A percentile compares a stretch with the other conserved stretches of the same genome.
These are phyloP conservation scores for Enhydra lutris DNA, from an alignment of 2,113 vertebrate genomes.

Conservation along the genomic window DNA sequence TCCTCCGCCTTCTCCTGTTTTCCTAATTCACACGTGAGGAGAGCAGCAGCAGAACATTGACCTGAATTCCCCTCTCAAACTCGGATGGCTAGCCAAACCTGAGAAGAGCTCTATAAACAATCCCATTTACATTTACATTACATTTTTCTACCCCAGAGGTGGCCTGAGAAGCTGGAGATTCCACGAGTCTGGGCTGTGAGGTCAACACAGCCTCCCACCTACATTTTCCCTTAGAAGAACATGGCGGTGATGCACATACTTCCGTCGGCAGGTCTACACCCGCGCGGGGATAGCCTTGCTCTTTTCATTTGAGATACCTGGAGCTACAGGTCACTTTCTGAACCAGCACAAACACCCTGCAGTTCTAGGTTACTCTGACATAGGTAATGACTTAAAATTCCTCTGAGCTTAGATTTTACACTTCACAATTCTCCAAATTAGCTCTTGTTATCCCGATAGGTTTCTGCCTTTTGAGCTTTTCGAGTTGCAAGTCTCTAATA, in stretches of 20 bases:
- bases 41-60: neutral
- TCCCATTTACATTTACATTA: no score
- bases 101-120: neutral
- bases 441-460: constrained; percentile 2
- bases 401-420: constrained; percentile 38
- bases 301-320: neutral
- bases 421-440: constrained; percentile 13
- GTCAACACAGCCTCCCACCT: neutral
- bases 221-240: neutral
- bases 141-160: neutral
- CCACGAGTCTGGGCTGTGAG: neutral
- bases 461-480: constrained; percentile 43
- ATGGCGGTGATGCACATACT: neutral
- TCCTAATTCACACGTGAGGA: neutral
- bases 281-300: neutral
- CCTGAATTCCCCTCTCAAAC: neutral
- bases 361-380: constrained; percentile 53
- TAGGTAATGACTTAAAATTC: constrained; percentile 54
- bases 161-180: neutral
- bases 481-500: neutral
- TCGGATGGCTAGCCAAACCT: neutral
- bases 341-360: constrained; percentile 3
- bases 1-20: neutral
- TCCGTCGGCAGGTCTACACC: neutral
- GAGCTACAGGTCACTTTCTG: constrained; percentile 22